Percentiles rank a stretch among this genome's conserved stretches.
Evolutionary conservation across 1,140 invertebrate species (phyloP).

Genomic region (Solenopsis invicta): DNA sequence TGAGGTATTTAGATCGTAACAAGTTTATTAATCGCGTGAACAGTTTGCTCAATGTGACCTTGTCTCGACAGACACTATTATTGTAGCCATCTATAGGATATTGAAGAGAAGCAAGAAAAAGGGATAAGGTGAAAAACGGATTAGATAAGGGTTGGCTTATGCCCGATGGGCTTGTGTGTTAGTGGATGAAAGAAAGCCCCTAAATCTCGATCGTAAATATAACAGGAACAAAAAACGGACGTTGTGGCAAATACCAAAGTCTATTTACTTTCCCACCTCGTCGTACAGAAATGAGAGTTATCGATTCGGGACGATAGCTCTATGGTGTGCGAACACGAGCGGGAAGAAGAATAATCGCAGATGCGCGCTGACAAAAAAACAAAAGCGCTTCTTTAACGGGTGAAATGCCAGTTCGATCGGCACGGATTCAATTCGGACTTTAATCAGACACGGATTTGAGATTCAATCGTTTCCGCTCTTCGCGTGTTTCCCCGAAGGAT

Average conservation of each 20-base stretch:
- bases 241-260: constrained; percentile 37
- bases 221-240: constrained; percentile 45
- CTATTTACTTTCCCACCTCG: constrained; percentile 54
- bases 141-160: neutral
- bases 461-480: constrained; percentile 29
- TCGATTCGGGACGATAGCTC: constrained; percentile 57
- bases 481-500: constrained; percentile 24
- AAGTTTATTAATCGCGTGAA: neutral
- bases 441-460: constrained; percentile 16
- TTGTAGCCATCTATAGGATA: neutral
- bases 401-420: neutral
- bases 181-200: constrained; percentile 53
- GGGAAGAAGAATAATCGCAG: neutral
- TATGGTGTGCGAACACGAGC: neutral
- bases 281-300: constrained; percentile 33
- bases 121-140: neutral
- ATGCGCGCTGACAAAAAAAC: neutral
- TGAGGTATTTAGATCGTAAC: neutral
- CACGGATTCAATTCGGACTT: constrained; percentile 2
- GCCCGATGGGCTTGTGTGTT: neutral
- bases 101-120: neutral
- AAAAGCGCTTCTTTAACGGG: constrained; percentile 16
- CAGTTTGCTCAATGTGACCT: neutral
- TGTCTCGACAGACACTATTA: neutral
- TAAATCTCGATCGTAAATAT: constrained; percentile 70